These are phyloP conservation scores for Hylyphantes graminicola DNA, from an alignment of 1,140 invertebrate genomes.

Conservation along the genomic window DNA sequence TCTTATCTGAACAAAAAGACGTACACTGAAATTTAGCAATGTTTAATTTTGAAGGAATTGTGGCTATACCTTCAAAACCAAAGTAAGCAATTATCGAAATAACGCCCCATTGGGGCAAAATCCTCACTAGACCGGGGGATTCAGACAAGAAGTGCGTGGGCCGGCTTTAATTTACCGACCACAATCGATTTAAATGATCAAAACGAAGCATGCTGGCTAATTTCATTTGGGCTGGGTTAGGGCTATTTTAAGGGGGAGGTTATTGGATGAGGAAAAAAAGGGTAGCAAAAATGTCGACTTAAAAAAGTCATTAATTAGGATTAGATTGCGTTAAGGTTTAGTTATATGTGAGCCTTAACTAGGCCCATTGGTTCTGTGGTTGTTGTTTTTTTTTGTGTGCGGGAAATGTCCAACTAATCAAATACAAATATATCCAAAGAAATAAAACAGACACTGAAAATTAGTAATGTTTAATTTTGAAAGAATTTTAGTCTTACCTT, in stretches of 20 bases:
- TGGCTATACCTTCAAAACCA: too few relatives aligned
- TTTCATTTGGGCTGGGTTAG: constrained; percentile 52
- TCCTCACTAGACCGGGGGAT: constrained; percentile 57
- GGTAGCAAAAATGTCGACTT: constrained; percentile 14
- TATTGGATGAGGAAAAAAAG: constrained; percentile 24
- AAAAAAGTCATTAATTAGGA: constrained; percentile 49
- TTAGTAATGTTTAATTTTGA: too few relatives aligned
- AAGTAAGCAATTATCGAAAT: constrained; percentile 60
- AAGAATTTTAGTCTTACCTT: too few relatives aligned
- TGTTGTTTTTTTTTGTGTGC: too few relatives aligned
- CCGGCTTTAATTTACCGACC: constrained; percentile 48
- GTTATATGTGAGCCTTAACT: background rate
- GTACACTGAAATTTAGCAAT: too few relatives aligned
- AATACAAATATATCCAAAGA: too few relatives aligned
- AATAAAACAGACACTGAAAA: too few relatives aligned
- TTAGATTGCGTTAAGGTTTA: constrained; percentile 1
- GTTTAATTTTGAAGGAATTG: too few relatives aligned
- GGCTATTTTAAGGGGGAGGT: constrained; percentile 29
- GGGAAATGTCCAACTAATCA: too few relatives aligned
- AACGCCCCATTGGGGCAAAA: constrained; percentile 59
- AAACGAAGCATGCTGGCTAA: constrained; percentile 53
- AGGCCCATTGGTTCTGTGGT: too few relatives aligned
- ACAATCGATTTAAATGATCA: constrained; percentile 58
- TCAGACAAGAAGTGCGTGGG: constrained; percentile 46
- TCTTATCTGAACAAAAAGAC: too few relatives aligned